phyloP scores from a whole-genome alignment of 1,140 invertebrate species.

The Lepidurus couesii region DNA sequence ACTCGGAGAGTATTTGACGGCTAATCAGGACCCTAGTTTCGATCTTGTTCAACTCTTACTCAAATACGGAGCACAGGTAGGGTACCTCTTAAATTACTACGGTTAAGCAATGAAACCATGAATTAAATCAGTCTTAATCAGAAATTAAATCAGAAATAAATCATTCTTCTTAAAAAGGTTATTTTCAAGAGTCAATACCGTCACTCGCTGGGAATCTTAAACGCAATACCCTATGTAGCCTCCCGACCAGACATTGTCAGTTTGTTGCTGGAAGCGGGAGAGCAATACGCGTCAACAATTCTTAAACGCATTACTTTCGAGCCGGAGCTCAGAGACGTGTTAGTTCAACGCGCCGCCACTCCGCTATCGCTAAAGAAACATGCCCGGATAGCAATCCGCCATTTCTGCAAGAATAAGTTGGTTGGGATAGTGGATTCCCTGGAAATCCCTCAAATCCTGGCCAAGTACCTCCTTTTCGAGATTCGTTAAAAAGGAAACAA shows the following conservation, averaged over 20 bases:
- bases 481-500: not conserved
- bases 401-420: not conserved
- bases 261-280: not conserved
- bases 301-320: not conserved
- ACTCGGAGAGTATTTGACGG: conserved; percentile 75
- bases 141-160: too few relatives aligned
- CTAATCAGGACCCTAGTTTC: conserved; percentile 59
- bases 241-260: too few relatives aligned
- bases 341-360: not conserved
- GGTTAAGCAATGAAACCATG: conserved; percentile 4
- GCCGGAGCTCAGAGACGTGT: not conserved
- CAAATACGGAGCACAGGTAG: conserved; percentile 68
- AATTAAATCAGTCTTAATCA: too few relatives aligned
- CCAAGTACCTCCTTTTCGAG: not conserved
- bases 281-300: not conserved
- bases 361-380: not conserved
- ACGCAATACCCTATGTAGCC: not conserved
- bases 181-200: not conserved
- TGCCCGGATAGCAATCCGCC: not conserved
- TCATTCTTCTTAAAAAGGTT: conserved; percentile 32
- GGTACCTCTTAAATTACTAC: conserved; percentile 40
- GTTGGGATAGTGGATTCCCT: not conserved
- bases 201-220: not conserved
- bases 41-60: conserved; percentile 66
- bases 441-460: not conserved